Percentiles rank a stretch among this genome's conserved stretches.
Evolutionary conservation across 2,888 invertebrate genomes (phyloP).

Genomic region (Choristoneura rosaceana): DNA sequence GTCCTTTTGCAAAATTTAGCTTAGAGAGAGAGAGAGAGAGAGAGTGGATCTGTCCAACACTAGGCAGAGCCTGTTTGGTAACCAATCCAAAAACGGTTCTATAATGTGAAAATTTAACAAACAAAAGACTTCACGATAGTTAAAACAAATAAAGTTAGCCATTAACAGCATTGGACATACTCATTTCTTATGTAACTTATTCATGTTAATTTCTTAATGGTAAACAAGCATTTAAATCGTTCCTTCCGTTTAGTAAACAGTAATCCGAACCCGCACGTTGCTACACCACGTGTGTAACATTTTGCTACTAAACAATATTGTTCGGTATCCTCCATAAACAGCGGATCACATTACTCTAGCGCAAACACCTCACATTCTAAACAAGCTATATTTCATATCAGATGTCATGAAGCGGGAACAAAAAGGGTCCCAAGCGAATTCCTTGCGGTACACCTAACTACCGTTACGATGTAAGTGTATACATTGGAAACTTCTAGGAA

Average conservation of each 20-base stretch:
- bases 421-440: constrained; percentile 63
- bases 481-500: constrained; percentile 17
- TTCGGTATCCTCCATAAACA: constrained; percentile 31
- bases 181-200: neutral
- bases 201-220: neutral
- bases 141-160: too few species aligned
- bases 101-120: too few species aligned
- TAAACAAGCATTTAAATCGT: constrained; percentile 19
- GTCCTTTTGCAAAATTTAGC: too few species aligned
- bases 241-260: constrained; percentile 40
- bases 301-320: constrained; percentile 28
- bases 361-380: constrained; percentile 46
- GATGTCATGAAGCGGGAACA: constrained; percentile 51
- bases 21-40: too few species aligned
- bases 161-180: neutral
- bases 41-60: too few species aligned
- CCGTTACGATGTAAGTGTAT: constrained; percentile 44
- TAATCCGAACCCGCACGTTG: constrained; percentile 41
- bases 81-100: too few species aligned
- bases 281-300: constrained; percentile 43
- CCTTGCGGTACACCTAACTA: constrained; percentile 64
- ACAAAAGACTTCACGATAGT: too few species aligned
- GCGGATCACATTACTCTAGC: constrained; percentile 21
- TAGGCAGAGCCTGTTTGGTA: too few species aligned
- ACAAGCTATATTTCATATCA: constrained; percentile 52